Percentiles rank a stretch among this genome's conserved stretches.
phyloP scores from a whole-genome alignment of 2,113 vertebrate species.

The Edolisoma coerulescens region DNA sequence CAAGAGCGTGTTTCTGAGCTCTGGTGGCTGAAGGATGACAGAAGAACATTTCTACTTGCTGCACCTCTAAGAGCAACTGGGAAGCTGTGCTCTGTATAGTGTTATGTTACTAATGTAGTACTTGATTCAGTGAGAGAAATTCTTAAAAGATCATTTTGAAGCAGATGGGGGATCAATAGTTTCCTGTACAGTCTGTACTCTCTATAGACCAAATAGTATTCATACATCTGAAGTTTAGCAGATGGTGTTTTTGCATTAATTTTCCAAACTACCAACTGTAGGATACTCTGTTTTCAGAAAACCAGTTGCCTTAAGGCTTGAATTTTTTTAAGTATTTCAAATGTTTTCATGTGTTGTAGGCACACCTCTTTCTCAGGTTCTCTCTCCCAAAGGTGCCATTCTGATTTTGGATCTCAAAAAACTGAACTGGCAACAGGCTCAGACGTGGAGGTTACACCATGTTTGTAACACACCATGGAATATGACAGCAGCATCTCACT shows the following conservation, averaged over 20 bases:
- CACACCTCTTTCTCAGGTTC: constrained; percentile 51
- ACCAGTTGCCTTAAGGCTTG: constrained; percentile 66
- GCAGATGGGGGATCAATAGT: constrained; percentile 64
- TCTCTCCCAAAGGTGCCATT: not conserved
- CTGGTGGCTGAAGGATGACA: not conserved
- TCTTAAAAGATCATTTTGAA: constrained; percentile 35
- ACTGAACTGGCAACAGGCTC: not conserved
- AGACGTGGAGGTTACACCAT: fast-evolving
- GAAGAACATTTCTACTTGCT: not conserved
- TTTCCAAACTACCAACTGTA: constrained; percentile 73
- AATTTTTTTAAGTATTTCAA: constrained; percentile 54
- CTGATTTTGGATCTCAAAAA: not conserved
- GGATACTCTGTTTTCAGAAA: constrained; percentile 76
- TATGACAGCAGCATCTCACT: not conserved
- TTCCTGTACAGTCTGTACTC: constrained; percentile 52
- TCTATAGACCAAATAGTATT: constrained; percentile 64
- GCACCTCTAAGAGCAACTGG: not conserved
- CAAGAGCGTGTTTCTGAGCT: not conserved
- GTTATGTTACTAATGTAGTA: constrained; percentile 36
- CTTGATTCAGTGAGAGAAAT: constrained; percentile 48
- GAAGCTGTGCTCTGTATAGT: not conserved
- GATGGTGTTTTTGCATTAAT: constrained; percentile 79
- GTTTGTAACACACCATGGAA: not conserved
- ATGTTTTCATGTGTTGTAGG: constrained; percentile 49
- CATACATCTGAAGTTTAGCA: constrained; percentile 71